These are phyloP conservation scores for Pollenia angustigena DNA, from an alignment of 2,888 invertebrate genomes.

Conservation along the genomic window DNA sequence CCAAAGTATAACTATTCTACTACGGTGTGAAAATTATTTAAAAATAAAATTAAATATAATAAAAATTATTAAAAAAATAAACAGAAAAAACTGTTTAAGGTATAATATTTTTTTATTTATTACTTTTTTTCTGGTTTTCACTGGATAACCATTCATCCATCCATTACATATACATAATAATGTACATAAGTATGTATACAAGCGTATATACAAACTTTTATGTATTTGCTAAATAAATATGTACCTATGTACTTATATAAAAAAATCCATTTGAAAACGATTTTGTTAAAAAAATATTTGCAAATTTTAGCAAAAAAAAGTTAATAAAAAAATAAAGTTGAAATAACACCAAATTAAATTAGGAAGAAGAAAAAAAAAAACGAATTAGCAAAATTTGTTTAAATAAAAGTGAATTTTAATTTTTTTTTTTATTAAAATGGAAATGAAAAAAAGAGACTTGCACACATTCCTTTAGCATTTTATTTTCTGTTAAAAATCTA, in stretches of 20 bases:
- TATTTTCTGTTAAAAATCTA: slow-evolving; percentile 8
- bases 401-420: slow-evolving; percentile 60
- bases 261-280: slow-evolving; percentile 15
- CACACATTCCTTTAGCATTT: slow-evolving; percentile 27
- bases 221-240: not conserved
- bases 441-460: not conserved
- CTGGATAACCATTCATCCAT: slow-evolving; percentile 43
- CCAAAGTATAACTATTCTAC: slow-evolving; percentile 23
- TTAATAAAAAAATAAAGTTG: not conserved
- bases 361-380: slow-evolving; percentile 20
- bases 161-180: not conserved
- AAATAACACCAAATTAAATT: not conserved
- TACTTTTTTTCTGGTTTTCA: slow-evolving; percentile 25
- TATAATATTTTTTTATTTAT: slow-evolving; percentile 56
- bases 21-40: slow-evolving; percentile 34
- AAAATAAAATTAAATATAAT: slow-evolving; percentile 31
- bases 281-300: slow-evolving; percentile 22
- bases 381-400: slow-evolving; percentile 35
- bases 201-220: not conserved
- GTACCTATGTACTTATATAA: slow-evolving; percentile 18
- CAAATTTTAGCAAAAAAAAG: slow-evolving; percentile 15
- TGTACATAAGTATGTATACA: slow-evolving; percentile 17
- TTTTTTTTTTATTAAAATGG: not conserved
- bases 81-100: slow-evolving; percentile 56
- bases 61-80: slow-evolving; percentile 56